Evolutionary conservation across 2,888 invertebrate genomes (phyloP).

Genomic region (Calliscelio sp.): DNA sequence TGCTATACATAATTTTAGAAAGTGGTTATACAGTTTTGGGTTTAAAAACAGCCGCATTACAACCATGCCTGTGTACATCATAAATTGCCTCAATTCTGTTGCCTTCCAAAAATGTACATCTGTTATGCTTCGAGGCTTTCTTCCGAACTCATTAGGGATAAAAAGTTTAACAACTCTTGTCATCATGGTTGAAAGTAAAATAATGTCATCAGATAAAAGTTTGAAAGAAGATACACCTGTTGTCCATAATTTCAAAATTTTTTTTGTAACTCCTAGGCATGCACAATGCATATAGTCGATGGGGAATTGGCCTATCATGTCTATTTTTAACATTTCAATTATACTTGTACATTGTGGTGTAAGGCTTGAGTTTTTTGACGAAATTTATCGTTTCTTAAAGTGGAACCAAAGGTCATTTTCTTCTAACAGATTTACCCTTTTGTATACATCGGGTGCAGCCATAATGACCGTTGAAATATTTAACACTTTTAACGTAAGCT

Average conservation of each 20-base stretch:
- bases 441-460: constrained; percentile 13
- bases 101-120: constrained; percentile 72
- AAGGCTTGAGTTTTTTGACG: background rate
- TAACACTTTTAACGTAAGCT: constrained; percentile 18
- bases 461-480: constrained; percentile 32
- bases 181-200: constrained; percentile 1
- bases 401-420: constrained; percentile 19
- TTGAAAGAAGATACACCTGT: background rate
- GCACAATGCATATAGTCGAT: background rate
- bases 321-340: background rate
- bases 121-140: constrained; percentile 14
- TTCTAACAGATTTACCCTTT: constrained; percentile 9
- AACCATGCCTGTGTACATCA: constrained; percentile 1
- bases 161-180: constrained; percentile 1
- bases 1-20: constrained; percentile 72
- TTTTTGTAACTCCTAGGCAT: constrained; percentile 41
- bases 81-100: constrained; percentile 69
- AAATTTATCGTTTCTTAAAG: background rate
- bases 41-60: background rate
- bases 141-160: constrained; percentile 22
- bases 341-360: background rate
- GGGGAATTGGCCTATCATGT: background rate
- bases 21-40: constrained; percentile 59
- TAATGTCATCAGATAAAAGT: background rate
- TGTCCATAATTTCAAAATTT: constrained; percentile 13